phyloP scores from a whole-genome alignment of 2,888 invertebrate genomes.

The Dendrolimus pini region DNA sequence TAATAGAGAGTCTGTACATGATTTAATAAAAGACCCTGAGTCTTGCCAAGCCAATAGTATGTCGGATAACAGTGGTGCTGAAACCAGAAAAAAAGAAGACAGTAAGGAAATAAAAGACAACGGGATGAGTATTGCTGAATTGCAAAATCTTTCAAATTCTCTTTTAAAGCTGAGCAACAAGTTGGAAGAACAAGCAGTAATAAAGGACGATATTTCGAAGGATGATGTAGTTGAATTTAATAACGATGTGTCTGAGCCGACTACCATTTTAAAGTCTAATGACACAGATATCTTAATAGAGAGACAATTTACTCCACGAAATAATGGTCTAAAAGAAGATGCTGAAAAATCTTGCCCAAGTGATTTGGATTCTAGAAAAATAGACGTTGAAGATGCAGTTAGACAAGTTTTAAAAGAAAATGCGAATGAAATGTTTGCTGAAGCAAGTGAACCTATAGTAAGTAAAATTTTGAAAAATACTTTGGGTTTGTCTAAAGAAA shows the following conservation, averaged over 20 bases:
- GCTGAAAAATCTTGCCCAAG: slow-evolving; percentile 7
- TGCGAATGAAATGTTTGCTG: slow-evolving; percentile 28
- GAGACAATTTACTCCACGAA: background rate
- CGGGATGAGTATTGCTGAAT: slow-evolving; percentile 29
- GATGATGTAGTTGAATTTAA: no score
- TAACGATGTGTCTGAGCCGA: background rate
- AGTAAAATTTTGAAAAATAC: slow-evolving; percentile 17
- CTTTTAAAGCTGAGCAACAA: slow-evolving; percentile 26
- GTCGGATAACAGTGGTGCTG: background rate
- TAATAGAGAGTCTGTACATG: background rate
- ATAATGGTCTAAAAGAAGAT: slow-evolving; percentile 3
- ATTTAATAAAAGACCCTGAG: no score
- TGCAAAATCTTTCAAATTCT: slow-evolving; percentile 48
- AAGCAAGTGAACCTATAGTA: slow-evolving; percentile 35
- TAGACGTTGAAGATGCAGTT: background rate
- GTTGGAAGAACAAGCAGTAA: slow-evolving; percentile 1
- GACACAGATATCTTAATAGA: background rate
- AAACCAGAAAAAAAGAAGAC: background rate
- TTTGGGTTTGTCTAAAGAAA: slow-evolving; percentile 10
- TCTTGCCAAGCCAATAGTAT: no score
- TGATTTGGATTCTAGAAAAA: slow-evolving; percentile 2
- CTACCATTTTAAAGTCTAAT: background rate
- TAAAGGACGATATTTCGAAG: background rate
- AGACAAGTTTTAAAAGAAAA: slow-evolving; percentile 6
- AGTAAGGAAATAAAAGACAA: background rate